These are phyloP conservation scores for Drosophila mercatorum DNA, from an alignment of 2,888 invertebrate species.

Conservation along the genomic window DNA sequence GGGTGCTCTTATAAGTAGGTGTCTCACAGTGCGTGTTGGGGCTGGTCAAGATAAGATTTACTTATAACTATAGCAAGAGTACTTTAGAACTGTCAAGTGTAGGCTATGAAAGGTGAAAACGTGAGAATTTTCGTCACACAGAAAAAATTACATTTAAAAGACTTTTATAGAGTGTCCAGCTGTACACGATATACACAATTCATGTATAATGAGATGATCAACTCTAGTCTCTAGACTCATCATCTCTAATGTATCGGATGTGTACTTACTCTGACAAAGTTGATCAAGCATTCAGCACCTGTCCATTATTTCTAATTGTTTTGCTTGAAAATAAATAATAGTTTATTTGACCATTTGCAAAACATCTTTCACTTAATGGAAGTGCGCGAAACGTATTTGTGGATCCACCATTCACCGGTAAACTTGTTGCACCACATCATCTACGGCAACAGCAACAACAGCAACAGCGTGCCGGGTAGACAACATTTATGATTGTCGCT, in stretches of 20 bases:
- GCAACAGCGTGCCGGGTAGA: slow-evolving; percentile 11
- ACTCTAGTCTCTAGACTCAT: background rate
- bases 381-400: slow-evolving; percentile 8
- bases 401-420: slow-evolving; percentile 40
- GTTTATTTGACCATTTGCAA: slow-evolving; percentile 9
- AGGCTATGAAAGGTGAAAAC: background rate
- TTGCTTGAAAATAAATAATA: slow-evolving; percentile 12
- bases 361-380: slow-evolving; percentile 45
- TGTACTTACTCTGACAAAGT: background rate
- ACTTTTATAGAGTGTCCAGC: no score
- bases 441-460: background rate
- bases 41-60: slow-evolving; percentile 2
- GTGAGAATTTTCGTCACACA: background rate
- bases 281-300: background rate
- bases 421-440: slow-evolving; percentile 40
- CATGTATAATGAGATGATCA: no score
- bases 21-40: background rate
- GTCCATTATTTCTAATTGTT: background rate
- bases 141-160: background rate
- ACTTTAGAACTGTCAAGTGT: background rate
- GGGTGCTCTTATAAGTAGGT: background rate
- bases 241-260: background rate
- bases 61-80: background rate
- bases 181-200: no score
- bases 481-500: slow-evolving; percentile 37